phyloP scores from a whole-genome alignment of 2,797 vertebrate species.

The Dendrocincla fuliginosa region DNA sequence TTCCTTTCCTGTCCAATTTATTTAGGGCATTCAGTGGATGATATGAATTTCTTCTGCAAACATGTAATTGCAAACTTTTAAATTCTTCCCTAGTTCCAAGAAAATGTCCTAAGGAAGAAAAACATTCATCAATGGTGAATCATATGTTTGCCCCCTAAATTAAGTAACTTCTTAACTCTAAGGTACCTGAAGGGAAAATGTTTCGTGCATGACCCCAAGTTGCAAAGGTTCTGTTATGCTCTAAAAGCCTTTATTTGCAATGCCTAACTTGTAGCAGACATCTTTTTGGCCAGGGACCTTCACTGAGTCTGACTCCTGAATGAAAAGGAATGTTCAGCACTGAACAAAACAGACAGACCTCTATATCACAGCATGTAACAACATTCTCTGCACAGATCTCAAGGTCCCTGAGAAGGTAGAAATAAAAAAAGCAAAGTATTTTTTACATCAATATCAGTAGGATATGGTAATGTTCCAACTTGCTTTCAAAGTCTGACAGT shows the following conservation, averaged over 20 bases:
- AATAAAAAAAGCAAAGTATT: background rate
- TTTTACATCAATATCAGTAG: background rate
- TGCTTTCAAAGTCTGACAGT: background rate
- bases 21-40: background rate
- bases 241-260: background rate
- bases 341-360: background rate
- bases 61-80: constrained; percentile 18
- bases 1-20: constrained; percentile 21
- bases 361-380: background rate
- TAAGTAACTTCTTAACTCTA: background rate
- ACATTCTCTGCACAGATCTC: constrained; percentile 23
- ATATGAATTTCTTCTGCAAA: constrained; percentile 1
- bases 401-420: background rate
- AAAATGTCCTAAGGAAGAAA: constrained; percentile 23
- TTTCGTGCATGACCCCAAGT: constrained; percentile 18
- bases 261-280: background rate
- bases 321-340: background rate
- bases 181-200: constrained; percentile 1
- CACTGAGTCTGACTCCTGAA: background rate
- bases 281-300: background rate
- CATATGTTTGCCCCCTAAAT: background rate
- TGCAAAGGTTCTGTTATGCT: background rate
- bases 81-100: constrained; percentile 11
- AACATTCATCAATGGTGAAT: constrained; percentile 13
- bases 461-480: background rate